These are phyloP conservation scores for Gambusia holbrooki DNA, from an alignment of 2,113 vertebrate species.

Conservation along the genomic window DNA sequence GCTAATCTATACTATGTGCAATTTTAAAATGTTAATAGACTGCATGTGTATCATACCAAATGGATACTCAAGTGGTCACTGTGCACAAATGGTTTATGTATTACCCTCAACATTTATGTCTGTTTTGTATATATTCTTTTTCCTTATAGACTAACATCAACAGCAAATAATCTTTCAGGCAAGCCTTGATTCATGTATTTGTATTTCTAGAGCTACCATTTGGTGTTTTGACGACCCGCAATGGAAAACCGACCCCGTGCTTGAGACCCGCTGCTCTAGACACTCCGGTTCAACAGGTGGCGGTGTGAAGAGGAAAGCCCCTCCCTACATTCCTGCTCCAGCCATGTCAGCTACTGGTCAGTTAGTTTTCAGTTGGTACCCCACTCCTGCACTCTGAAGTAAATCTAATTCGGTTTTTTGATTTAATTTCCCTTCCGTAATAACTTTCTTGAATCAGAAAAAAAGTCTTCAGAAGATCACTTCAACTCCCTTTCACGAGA, in stretches of 20 bases:
- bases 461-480: not conserved
- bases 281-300: constrained; percentile 16
- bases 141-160: no score
- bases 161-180: no score
- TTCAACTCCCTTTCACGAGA: not conserved
- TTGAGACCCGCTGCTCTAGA: not conserved
- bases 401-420: not conserved
- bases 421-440: not conserved
- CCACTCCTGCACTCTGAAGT: not conserved
- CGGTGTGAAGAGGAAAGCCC: not conserved
- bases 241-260: not conserved
- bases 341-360: not conserved
- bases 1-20: no score
- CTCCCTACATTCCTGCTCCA: not conserved
- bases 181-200: no score
- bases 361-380: not conserved
- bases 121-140: no score
- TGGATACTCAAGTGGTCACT: no score
- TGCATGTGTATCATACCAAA: no score
- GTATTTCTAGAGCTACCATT: no score
- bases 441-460: not conserved
- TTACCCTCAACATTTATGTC: no score
- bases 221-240: not conserved
- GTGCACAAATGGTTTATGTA: no score
- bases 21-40: no score